Evolutionary conservation across 2,797 vertebrate species (phyloP), one percentile per base, ranked within the genome.

Genomic region (Mormyrus hasselquistii): DNA sequence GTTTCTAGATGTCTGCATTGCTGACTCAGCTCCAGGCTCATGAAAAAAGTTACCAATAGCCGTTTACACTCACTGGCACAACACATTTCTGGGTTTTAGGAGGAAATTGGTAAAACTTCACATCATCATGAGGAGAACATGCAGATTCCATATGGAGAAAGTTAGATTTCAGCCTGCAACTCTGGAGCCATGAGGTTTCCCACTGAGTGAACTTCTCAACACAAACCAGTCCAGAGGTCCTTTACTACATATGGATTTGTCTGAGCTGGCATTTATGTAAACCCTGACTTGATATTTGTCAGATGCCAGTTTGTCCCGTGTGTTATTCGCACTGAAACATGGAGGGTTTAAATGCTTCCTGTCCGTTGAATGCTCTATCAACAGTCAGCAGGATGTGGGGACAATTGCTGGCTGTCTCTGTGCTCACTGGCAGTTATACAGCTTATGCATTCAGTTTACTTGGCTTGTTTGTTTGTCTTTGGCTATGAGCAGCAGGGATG

Each of bases 401-500:
- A 96, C 95, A 96, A 95, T 94, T 91, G 93, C 90, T 91, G 91
- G 91, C 91, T 95, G 93, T 95, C 86, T 94, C 89, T 92, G 90
- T 92, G 92, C 91, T 90, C 91, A 91, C 90, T 86, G 90, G 93
- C 93, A 94, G 93, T 92, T 91, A 69, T 92, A 92, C 92, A 92
- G 94, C 94, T 95, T 94, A 95, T 94, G 89, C 92, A 92, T 93
- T 93, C 92, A 91, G 16, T 92, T 90, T 87, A 83, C 76, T 87
- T 88, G 65, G 76, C 69, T 49, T 57, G 52, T 41, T 53, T 62
- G 29, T 49, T 87, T 86, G 62, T 57, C 83, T 89, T 87, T 89
- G 49, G 49, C 88, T 87, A 29, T 10, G 14, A 44, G 34, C 5
- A 25, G 47, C 38, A 89, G 50, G 52, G 29, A 57, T 55, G 50